phyloP scores from a whole-genome alignment of 2,797 vertebrate species.

The Enteromius afrohamiltoni region DNA sequence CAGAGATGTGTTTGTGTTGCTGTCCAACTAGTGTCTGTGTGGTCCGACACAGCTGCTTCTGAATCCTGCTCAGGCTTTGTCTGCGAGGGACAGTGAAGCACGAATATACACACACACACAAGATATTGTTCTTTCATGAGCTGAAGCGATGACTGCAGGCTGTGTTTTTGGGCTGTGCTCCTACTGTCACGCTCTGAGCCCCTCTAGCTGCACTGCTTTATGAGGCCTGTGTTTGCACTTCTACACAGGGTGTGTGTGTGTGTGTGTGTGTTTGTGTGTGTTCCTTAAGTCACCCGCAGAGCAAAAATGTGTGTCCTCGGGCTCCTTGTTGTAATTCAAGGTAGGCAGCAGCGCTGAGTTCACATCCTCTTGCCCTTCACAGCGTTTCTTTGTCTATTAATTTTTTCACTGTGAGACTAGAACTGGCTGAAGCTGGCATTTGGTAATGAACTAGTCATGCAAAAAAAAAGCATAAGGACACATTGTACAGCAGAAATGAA shows the following conservation, averaged over 20 bases:
- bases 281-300: constrained; percentile 36
- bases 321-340: constrained; percentile 30
- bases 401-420: constrained; percentile 11
- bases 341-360: constrained; percentile 1
- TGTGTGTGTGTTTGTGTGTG: constrained; percentile 35
- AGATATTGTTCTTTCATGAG: constrained; percentile 28
- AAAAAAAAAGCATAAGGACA: not conserved
- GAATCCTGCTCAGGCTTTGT: not conserved
- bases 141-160: not conserved
- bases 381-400: constrained; percentile 13
- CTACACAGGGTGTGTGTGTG: constrained; percentile 9
- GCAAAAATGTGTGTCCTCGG: not conserved
- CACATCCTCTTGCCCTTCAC: constrained; percentile 10
- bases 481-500: not conserved
- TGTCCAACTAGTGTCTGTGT: constrained; percentile 22
- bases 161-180: constrained; percentile 9
- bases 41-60: constrained; percentile 29
- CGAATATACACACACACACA: not conserved
- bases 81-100: not conserved
- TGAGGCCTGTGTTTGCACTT: constrained; percentile 19
- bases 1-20: constrained; percentile 25
- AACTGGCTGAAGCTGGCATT: not conserved
- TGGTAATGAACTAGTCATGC: constrained; percentile 1
- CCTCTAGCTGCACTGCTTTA: constrained; percentile 8
- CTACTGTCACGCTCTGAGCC: constrained; percentile 8